phyloP scores from a whole-genome alignment of 2,113 vertebrate species.

The Tupaia chinensis region DNA sequence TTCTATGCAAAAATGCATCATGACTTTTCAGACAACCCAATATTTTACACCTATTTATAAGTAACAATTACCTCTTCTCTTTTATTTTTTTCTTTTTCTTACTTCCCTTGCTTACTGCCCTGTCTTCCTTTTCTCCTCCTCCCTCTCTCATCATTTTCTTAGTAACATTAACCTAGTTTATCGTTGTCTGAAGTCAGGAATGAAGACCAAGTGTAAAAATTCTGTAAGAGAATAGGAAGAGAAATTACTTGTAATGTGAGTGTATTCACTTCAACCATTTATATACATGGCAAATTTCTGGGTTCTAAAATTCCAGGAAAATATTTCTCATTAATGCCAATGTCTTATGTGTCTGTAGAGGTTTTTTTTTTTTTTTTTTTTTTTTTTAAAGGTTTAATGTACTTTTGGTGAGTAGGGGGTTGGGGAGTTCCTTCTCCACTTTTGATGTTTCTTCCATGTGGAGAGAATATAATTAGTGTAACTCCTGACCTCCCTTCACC shows the following conservation, averaged over 20 bases:
- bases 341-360: neutral
- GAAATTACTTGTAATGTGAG: neutral
- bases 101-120: neutral
- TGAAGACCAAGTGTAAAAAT: neutral
- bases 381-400: neutral
- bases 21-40: too few species aligned
- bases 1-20: too few species aligned
- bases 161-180: neutral
- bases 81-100: neutral
- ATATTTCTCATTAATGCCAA: neutral
- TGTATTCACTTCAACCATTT: neutral
- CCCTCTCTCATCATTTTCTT: neutral
- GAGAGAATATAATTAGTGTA: neutral
- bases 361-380: neutral
- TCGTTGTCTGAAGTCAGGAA: neutral
- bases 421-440: neutral
- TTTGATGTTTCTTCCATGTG: conserved; percentile 18
- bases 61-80: neutral
- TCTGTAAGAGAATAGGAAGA: neutral
- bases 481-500: neutral
- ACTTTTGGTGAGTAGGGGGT: neutral
- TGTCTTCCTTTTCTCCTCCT: neutral
- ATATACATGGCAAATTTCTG: neutral
- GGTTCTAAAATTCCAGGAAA: neutral
- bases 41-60: neutral